Percentiles rank a stretch among this genome's conserved stretches.
Conservation (phyloP, 2,888 invertebrate species). For the Troglohyphantes excavatus region DNA sequence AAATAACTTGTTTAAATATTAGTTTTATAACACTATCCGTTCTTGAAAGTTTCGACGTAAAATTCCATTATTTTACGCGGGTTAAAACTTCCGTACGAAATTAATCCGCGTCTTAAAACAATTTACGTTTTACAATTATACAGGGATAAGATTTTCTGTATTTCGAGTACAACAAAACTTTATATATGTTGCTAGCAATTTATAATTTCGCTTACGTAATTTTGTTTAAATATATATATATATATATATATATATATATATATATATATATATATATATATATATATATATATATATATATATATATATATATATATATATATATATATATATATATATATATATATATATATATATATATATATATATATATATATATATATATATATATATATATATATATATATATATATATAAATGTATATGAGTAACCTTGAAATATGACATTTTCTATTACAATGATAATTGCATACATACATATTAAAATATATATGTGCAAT, state of each 20-base stretch:
- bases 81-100: no score
- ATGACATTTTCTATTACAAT: background rate
- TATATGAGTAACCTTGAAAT: background rate
- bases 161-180: no score
- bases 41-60: no score
- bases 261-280: background rate
- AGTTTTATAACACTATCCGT: no score
- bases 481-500: background rate
- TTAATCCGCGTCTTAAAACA: no score
- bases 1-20: no score
- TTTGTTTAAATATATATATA: background rate
- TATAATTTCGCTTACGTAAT: background rate
- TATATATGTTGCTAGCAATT: background rate
- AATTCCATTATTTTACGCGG: no score
- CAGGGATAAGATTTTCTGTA: no score
- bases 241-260: slow-evolving; percentile 21
- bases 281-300: no score
- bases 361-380: slow-evolving; percentile 15
- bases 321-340: background rate
- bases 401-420: slow-evolving; percentile 7
- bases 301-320: no score
- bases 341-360: slow-evolving; percentile 15
- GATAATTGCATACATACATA: slow-evolving; percentile 3
- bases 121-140: no score
- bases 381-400: slow-evolving; percentile 18